These are phyloP conservation scores for Hippoglossus stenolepis DNA, from an alignment of 2,113 vertebrate genomes.

Conservation along the genomic window DNA sequence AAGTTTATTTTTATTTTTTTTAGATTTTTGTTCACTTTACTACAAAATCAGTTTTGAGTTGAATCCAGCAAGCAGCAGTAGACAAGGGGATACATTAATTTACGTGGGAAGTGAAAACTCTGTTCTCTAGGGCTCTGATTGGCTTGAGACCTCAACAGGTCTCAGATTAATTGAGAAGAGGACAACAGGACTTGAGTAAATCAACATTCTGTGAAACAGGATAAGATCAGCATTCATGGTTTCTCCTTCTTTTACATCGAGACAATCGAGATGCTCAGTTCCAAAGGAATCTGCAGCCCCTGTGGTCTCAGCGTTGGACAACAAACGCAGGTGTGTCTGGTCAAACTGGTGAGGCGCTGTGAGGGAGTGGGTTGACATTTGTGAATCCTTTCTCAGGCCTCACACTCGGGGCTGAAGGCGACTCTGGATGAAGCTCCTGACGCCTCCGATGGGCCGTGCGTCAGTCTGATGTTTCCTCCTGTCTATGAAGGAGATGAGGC, in stretches of 20 bases:
- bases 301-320: constrained; percentile 11
- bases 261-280: constrained; percentile 7
- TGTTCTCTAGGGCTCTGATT: constrained; percentile 71
- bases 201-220: constrained; percentile 90
- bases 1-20: constrained; percentile 52
- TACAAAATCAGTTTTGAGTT: constrained; percentile 75
- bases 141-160: constrained; percentile 52
- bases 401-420: constrained; percentile 90
- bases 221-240: constrained; percentile 84
- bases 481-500: constrained; percentile 96
- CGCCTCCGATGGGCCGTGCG: constrained; percentile 91
- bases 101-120: constrained; percentile 69
- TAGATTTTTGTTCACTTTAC: constrained; percentile 77
- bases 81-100: constrained; percentile 83
- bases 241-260: constrained; percentile 31
- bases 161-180: constrained; percentile 53
- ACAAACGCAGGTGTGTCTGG: neutral
- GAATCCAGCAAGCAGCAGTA: constrained; percentile 90
- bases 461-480: constrained; percentile 98
- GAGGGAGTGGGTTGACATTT: neutral
- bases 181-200: constrained; percentile 63
- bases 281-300: constrained; percentile 30
- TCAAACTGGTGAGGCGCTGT: neutral
- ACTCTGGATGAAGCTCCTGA: constrained; percentile 93
- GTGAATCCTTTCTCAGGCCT: constrained; percentile 10